Conservation (phyloP, 2,113 vertebrate genomes). For the Pygoscelis adeliae region DNA sequence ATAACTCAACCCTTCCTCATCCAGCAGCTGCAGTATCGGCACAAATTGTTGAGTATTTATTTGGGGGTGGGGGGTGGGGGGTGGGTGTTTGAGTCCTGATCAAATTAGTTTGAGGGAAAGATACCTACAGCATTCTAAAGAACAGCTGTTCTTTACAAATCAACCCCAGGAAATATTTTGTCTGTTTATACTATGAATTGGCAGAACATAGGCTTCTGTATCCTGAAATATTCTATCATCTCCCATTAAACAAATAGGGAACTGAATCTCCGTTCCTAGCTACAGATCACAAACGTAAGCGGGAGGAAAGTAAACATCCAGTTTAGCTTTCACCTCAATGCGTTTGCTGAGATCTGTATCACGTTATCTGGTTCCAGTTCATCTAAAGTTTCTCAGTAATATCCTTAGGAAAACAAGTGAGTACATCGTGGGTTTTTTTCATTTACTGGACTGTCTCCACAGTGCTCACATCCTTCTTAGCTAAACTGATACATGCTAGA, state of each 20-base stretch:
- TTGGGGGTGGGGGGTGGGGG: background rate
- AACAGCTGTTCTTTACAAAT: slow-evolving; percentile 3
- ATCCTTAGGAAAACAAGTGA: background rate
- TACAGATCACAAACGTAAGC: background rate
- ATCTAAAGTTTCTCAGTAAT: background rate
- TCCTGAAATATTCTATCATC: slow-evolving; percentile 34
- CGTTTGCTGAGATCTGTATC: background rate
- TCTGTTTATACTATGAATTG: slow-evolving; percentile 1
- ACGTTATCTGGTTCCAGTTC: background rate
- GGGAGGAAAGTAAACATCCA: background rate
- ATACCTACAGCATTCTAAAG: background rate
- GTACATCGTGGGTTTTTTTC: rapidly evolving
- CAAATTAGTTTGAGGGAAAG: background rate
- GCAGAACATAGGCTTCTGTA: background rate
- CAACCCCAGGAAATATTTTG: slow-evolving; percentile 10
- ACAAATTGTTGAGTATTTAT: background rate
- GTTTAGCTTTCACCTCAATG: background rate
- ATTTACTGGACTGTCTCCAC: background rate
- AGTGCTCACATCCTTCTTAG: background rate
- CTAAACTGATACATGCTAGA: background rate
- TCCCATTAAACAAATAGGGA: background rate
- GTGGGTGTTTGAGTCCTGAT: background rate
- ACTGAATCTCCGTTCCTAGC: background rate
- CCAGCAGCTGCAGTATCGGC: background rate
- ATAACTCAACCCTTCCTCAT: background rate